Base-by-base conservation (phyloP, 2,797 vertebrate species). In the Columba guinea region DNA sequence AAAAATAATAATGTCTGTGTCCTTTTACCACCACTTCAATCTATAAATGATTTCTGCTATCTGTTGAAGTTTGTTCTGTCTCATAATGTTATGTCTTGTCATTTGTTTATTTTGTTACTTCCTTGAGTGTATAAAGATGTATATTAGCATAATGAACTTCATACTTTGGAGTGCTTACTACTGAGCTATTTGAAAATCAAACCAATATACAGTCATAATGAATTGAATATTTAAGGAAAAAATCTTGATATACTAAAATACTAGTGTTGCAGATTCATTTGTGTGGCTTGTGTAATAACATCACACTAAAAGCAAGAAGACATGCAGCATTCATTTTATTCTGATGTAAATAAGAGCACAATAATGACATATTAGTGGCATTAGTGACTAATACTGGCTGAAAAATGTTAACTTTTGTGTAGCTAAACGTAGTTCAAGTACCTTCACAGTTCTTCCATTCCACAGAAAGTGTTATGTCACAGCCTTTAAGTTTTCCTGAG, bases 181-280 rank as follows among this genome's bases (percentile, higher is more conserved):
- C 79, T 84, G 75, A 97, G 53, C 56, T 97, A 59, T 94, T 93
- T 85, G 51, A 77, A 97, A 96, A 95, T 83, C 73, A 94, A 95
- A 73, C 41, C 49, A 85, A 68, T 94, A 90, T 90, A 91, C 37
- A 92, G 59, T 82, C 52, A 92, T 92, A 86, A 95, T 94, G 62
- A 97, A 96, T 88, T 44, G 90, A 91, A 87, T 96, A 94, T 87
- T 95, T 92, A 94, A 96, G 87, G 95, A 95, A 89, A 89, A 90
- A 90, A 46, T 87, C 35, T 93, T 78, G 13, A 37, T 63, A 77
- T 6, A 5, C 5, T 59, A 46, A 74, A 82, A 63, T 55, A 59
- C 6, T 68, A 24, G 10, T 48, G 27, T 19, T 75, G n/a, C 28
- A 85, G 41, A 74, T 56, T 46, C 35, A 56, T 60, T 77, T 32